Conservation (phyloP, 92 coral and sea anemone species). For the Virgularia gustaviana region DNA sequence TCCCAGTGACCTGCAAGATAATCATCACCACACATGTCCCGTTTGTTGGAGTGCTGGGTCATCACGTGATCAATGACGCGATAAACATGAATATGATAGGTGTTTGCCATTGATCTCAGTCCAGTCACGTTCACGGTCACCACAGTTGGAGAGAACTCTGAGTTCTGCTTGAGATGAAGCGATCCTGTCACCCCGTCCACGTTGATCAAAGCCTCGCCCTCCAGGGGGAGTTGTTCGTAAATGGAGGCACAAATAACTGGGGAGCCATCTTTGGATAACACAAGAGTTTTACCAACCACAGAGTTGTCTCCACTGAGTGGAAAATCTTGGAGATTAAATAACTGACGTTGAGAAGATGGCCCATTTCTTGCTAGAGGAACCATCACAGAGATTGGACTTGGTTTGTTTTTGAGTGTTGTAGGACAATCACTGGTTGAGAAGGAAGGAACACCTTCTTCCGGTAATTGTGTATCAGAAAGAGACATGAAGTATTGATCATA, state of each 20-base stretch:
- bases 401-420: conserved; percentile 48
- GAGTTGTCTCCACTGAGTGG: conserved; percentile 58
- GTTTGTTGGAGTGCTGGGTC: neutral
- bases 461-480: neutral
- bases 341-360: conserved; percentile 51
- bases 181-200: conserved; percentile 71
- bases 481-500: neutral
- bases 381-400: conserved; percentile 49
- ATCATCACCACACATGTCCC: conserved; percentile 53
- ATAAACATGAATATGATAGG: conserved; percentile 83
- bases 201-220: conserved; percentile 59
- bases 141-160: conserved; percentile 77
- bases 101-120: conserved; percentile 56
- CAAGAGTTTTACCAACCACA: conserved; percentile 65
- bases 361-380: conserved; percentile 62
- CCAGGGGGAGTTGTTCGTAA: conserved; percentile 51
- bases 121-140: conserved; percentile 58
- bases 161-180: conserved; percentile 62
- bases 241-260: conserved; percentile 76
- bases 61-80: conserved; percentile 7
- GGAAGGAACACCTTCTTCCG: conserved; percentile 26
- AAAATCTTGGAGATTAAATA: conserved; percentile 59
- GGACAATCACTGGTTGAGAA: conserved; percentile 29
- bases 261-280: conserved; percentile 39
- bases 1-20: conserved; percentile 77